Evolutionary conservation across 2,888 invertebrate genomes (phyloP).

Genomic region (Eumerus sabulonum): DNA sequence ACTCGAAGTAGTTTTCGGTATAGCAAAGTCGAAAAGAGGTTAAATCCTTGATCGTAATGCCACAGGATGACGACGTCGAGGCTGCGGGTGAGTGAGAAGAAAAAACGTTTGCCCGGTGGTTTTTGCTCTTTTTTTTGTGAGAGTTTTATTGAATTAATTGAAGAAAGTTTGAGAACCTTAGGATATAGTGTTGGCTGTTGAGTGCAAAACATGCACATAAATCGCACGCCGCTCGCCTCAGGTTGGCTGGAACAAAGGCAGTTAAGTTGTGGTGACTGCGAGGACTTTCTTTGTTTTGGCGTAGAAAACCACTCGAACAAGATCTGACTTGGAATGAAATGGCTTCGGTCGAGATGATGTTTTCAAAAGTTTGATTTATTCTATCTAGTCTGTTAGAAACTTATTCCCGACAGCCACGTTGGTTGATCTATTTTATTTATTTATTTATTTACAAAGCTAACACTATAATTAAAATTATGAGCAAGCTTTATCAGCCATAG

Average conservation of each 20-base stretch:
- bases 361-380: too few relatives aligned
- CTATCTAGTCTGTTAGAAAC: too few relatives aligned
- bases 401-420: too few relatives aligned
- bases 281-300: neutral
- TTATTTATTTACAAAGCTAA: too few relatives aligned
- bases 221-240: neutral
- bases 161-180: constrained; percentile 33
- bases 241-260: neutral
- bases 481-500: too few relatives aligned
- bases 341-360: too few relatives aligned
- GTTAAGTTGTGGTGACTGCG: neutral
- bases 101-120: too few relatives aligned
- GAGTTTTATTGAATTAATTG: constrained; percentile 13
- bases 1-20: too few relatives aligned
- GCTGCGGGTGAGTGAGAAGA: neutral
- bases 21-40: neutral
- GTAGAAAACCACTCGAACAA: neutral
- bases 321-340: too few relatives aligned
- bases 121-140: too few relatives aligned
- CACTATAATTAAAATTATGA: too few relatives aligned
- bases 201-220: neutral
- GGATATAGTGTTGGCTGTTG: neutral
- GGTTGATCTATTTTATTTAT: too few relatives aligned
- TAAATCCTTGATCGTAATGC: neutral
- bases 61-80: neutral